Conservation (phyloP, 2,888 invertebrate species). For the Melitaea athalia region DNA sequence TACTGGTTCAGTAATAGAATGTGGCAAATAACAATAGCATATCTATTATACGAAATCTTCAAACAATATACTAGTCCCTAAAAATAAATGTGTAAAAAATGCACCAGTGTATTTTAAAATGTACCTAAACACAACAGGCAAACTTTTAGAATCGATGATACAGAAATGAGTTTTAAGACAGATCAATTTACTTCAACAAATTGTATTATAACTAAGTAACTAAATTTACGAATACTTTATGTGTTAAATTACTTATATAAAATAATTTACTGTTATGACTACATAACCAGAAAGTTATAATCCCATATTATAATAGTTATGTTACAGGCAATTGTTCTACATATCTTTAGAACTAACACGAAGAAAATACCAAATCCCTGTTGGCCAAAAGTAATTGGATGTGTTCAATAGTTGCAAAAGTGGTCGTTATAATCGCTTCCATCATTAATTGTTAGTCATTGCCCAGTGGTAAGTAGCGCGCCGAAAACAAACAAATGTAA, state of each 20-base stretch:
- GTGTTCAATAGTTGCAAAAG: not conserved
- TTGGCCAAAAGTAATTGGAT: not conserved
- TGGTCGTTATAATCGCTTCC: conserved; percentile 19
- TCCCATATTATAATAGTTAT: not conserved
- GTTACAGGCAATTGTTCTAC: not conserved
- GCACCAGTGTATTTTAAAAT: no score
- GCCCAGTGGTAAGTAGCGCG: conserved; percentile 10
- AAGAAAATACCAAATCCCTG: not conserved
- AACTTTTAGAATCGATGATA: no score
- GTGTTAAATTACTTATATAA: no score
- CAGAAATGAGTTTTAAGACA: no score
- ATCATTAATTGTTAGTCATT: conserved; percentile 28
- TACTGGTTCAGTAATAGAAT: conserved; percentile 4
- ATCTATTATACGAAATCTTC: conserved; percentile 13
- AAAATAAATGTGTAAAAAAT: no score
- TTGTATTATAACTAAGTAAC: no score
- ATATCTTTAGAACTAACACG: not conserved
- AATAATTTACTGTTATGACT: no score
- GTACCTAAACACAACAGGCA: no score
- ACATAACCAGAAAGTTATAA: not conserved
- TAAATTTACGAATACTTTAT: no score
- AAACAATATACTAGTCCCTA: no score
- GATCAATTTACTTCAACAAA: no score
- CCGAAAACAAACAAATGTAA: conserved; percentile 39
- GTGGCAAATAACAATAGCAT: conserved; percentile 6